Evolutionary conservation across 1,140 invertebrate genomes (phyloP), one percentile per base, ranked within the genome.

Genomic region (Zaprionus taronus): DNA sequence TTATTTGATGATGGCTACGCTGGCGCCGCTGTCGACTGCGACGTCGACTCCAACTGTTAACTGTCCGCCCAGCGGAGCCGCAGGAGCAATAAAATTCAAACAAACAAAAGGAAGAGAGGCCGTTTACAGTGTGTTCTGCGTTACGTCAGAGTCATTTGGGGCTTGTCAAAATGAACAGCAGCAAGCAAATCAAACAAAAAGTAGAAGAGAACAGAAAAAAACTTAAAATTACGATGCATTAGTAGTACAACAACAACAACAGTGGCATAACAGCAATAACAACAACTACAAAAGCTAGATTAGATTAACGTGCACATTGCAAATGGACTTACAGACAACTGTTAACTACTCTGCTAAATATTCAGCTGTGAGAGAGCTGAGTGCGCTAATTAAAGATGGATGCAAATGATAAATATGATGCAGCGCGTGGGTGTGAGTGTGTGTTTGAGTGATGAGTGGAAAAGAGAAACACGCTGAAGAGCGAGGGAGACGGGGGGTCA

Each of bases 321-420:
- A 85, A 72, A 47, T 47, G 36, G 60, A 60, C 60, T 85, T 84
- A 81, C 85, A 90, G 44, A 57, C 70, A 81, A 76, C 66, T 90
- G 85, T 79, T 89, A 89, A 87, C 83, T 41, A 67, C 55, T 72
- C 47, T 57, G 67, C 77, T 80, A 81, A 72, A 73, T 34, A 86
- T 72, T 72, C 64, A 79, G 68, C 72, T 75, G 72, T 71, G 67
- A 70, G 72, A 75, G 63, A 78, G 75, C 75, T 53, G 84, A 80
- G 72, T 55, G 85, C 84, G 85, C 72, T 89, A 90, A 90, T 84
- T 83, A 76, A 65, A 61, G 51, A 82, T 60, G 81, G 78, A 90
- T 89, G 84, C 84, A 89, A 90, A 89, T 84, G 71, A 89, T 81
- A 79, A 90, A 89, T 83, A 85, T 85, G 81, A 81, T 83, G 66